Evolutionary conservation across 2,888 invertebrate species (phyloP), one percentile per base, ranked within the genome.

Genomic region (Euzetes globulus): DNA sequence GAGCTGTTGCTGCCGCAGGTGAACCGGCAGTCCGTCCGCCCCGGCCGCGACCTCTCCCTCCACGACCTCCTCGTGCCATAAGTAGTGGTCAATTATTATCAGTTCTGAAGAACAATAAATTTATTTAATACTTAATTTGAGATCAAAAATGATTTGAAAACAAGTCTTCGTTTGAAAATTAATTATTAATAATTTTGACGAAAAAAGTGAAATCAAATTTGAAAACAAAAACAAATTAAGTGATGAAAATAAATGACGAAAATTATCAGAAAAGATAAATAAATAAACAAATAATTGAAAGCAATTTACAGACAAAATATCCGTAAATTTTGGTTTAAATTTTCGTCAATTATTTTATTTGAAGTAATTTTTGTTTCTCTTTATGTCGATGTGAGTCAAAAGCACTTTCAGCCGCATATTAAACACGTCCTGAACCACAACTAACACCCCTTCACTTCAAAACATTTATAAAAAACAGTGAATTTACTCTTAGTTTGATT

Each of bases 31-130:
- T 7, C 11, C 68, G 4, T 68, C 70, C n/a, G n/a, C n/a, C 70
- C 7, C 65, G 65, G 11, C 65, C 65, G 6, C 65, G 37, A 19
- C 65, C 37, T 19, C 65, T 37, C 5, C 37, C 65, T 19, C 70
- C 37, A 19, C 63, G 63, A 13, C 63, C 37, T 65, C 63, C 63
- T 17, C 63, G 63, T 37, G 37, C 60, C 33, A 60, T 29, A 22
- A 55, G 55, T 25, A 55, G n/a, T 2, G 19, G 25, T 55, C 22
- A 22, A 55, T 9, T 55, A n/a, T 19, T 55, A 19, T 1, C 25
- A 6, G n/a, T 25, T 55, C 13, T 55, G 19, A 25, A 1, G 2
- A 55, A 58, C 5, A 1, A 55, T 17, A 58, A 58, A 29, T 1
- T 27, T 15, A 27, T 27, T 27, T 58, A 29, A 58, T 3, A 58